Evolutionary conservation across 2,888 invertebrate genomes (phyloP), one percentile per base, ranked within the genome.

Genomic region (Lasioglossum leucozonium): DNA sequence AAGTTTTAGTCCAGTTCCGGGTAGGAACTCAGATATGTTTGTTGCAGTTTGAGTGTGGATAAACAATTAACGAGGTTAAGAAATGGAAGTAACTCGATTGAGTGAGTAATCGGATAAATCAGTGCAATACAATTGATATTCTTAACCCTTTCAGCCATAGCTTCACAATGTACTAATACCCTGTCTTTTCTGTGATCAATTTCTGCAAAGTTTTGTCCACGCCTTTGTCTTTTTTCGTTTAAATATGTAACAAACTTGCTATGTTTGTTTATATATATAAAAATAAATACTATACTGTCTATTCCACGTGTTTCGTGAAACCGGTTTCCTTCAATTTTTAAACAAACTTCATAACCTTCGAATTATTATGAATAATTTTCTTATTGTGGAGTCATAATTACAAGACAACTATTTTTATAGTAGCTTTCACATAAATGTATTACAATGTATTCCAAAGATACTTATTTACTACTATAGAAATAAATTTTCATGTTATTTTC

Each of bases 21-120:
- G 71, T 84, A 74, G 74, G 71, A 87, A 88, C 83, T 81, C 71
- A 37, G 79, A 83, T 47, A 90, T 89, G 84, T 84, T 69, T 55
- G 78, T 26, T 86, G 75, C 77, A 77, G 77, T 74, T 88, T 89
- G 81, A 88, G 72, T 72, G 86, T 77, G 72, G 74, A 83, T 86
- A 85, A 91, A 79, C 80, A 83, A 88, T 77, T 71, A 76, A 84
- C 44, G 82, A 87, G 78, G 55, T 82, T 80, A 85, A 81, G 85
- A 69, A 81, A 91, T 91, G 91, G 91, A 91, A 88, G 91, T 91
- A 67, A 91, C 91, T 82, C 85, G 87, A 47, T 69, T 71, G 34
- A 91, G 91, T 91, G 86, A 91, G 91, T 91, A 87, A 47, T 11
- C 30, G 30, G 10, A 51, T 34, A 69, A 44, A 73, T 72, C 42